Conservation (phyloP, 2,113 vertebrate genomes). For the Phaetusa simplex region DNA sequence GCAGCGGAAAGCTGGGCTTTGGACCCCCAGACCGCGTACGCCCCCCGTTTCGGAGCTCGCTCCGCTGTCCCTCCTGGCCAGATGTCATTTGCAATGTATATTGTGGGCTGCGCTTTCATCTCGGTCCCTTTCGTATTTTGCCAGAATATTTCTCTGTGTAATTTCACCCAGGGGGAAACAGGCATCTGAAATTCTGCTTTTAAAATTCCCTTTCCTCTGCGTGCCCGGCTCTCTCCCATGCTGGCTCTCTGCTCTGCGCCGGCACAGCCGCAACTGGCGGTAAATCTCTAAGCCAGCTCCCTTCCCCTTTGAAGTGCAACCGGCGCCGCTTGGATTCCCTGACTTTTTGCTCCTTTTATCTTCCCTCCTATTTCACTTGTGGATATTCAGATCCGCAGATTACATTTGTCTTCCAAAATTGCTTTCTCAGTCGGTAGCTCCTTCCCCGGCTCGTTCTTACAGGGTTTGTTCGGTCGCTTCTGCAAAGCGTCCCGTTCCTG, state of each 20-base stretch:
- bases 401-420: conserved; percentile 49
- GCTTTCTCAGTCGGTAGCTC: not conserved
- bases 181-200: conserved; percentile 35
- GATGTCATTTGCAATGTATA: conserved; percentile 34
- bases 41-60: accelerated
- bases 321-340: conserved; percentile 2
- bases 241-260: not conserved
- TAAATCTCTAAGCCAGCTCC: conserved; percentile 17
- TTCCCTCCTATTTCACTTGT: conserved; percentile 27
- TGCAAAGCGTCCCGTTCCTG: not conserved
- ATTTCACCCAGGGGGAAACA: conserved; percentile 57
- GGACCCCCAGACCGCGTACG: accelerated
- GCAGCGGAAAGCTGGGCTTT: accelerated
- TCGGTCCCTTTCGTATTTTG: conserved; percentile 52
- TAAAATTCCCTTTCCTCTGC: conserved; percentile 29
- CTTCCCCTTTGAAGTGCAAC: conserved; percentile 57
- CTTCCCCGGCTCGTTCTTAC: not conserved
- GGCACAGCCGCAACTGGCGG: not conserved
- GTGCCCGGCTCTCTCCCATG: not conserved
- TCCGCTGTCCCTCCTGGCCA: not conserved
- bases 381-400: conserved; percentile 41
- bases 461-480: not conserved
- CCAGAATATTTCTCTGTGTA: conserved; percentile 61
- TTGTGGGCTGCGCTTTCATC: conserved; percentile 47
- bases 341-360: conserved; percentile 57